Percentiles rank a stretch among this genome's conserved stretches.
Evolutionary conservation across 2,888 invertebrate genomes (phyloP).

Genomic region (Dorcus parallelipipedus): DNA sequence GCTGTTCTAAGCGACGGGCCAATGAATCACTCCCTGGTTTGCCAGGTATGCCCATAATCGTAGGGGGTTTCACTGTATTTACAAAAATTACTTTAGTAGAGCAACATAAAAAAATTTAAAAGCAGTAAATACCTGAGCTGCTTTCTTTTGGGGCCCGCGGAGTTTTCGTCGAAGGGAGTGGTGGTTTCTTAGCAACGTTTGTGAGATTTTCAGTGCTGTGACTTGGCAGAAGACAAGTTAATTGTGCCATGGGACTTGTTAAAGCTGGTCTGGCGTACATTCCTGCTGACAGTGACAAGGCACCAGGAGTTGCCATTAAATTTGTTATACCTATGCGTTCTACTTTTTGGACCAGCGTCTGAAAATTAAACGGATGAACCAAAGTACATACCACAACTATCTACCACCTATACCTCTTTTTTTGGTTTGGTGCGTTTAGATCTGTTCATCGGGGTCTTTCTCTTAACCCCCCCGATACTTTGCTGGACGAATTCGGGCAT

Average conservation of each 20-base stretch:
- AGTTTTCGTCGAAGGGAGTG: slow-evolving; percentile 22
- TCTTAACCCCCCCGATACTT: slow-evolving; percentile 54
- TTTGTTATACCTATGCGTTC: slow-evolving; percentile 67
- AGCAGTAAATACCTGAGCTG: slow-evolving; percentile 2
- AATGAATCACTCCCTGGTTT: slow-evolving; percentile 59
- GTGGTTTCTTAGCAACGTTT: slow-evolving; percentile 19
- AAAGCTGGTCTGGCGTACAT: slow-evolving; percentile 59
- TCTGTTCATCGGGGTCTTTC: slow-evolving; percentile 42
- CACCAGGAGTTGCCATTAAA: slow-evolving; percentile 61
- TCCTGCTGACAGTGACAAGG: slow-evolving; percentile 62
- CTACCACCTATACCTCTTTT: slow-evolving; percentile 36
- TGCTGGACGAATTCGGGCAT: slow-evolving; percentile 65
- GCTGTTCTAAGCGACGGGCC: slow-evolving; percentile 50
- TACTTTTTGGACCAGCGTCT: slow-evolving; percentile 60
- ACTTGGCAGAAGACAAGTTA: slow-evolving; percentile 61
- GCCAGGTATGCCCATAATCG: slow-evolving; percentile 58
- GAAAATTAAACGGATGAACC: slow-evolving; percentile 9
- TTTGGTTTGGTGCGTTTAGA: slow-evolving; percentile 44
- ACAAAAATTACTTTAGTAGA: not conserved
- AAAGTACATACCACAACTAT: no score
- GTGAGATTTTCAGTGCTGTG: slow-evolving; percentile 29
- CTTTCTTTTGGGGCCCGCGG: slow-evolving; percentile 23
- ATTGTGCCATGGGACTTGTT: slow-evolving; percentile 76
- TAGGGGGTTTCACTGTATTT: slow-evolving; percentile 35
- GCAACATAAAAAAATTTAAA: not conserved